Conservation (phyloP, 2,797 vertebrate species). For the Hoplostethus atlanticus region DNA sequence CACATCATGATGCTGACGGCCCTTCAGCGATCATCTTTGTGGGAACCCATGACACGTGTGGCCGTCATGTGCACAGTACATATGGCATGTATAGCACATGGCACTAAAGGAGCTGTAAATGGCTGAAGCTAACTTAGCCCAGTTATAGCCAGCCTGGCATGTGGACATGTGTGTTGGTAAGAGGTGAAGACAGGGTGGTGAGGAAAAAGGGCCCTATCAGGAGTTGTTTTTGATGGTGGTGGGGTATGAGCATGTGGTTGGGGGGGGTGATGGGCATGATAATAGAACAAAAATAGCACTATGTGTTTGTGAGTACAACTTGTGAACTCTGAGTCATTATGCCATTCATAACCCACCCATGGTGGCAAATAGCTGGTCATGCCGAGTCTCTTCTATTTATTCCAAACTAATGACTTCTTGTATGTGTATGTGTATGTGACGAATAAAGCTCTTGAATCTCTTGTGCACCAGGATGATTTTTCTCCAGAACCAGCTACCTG, state of each 20-base stretch:
- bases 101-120: constrained; percentile 22
- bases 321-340: no score
- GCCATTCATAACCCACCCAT: background rate
- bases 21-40: constrained; percentile 41
- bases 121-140: constrained; percentile 9
- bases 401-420: no score
- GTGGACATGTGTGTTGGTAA: constrained; percentile 7
- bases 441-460: no score
- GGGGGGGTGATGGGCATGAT: background rate
- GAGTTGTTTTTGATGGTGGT: constrained; percentile 12
- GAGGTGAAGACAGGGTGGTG: constrained; percentile 19
- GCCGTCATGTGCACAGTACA: constrained; percentile 42
- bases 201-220: background rate
- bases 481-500: no score
- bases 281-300: constrained; percentile 3
- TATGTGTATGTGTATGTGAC: no score
- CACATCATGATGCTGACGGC: constrained; percentile 65
- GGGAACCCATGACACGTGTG: constrained; percentile 47
- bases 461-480: no score
- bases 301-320: background rate
- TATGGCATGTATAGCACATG: constrained; percentile 41
- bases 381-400: no score
- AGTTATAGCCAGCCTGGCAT: constrained; percentile 15
- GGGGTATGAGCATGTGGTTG: no score
- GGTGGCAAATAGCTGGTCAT: no score